Base-by-base conservation (phyloP, 1,140 invertebrate genomes). In the Chlorops oryzae region DNA sequence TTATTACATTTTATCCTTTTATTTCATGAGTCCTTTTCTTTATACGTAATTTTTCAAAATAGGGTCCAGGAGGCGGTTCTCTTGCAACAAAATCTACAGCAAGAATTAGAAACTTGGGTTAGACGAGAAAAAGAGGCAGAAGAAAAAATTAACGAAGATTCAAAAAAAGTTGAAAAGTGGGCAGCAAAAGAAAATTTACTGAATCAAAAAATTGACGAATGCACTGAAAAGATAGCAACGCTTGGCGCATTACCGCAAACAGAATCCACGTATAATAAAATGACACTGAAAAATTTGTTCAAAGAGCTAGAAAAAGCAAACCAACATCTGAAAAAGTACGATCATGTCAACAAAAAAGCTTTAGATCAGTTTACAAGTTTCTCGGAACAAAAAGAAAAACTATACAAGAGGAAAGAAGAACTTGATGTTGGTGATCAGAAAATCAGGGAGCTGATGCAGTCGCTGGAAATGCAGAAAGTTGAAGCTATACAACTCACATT, bases 341-440 rank as follows among this genome's bases (percentile, higher is more conserved):
- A 91, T 62, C 96, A 99, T 74, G 96, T 99, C 1, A 99, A 99
- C 74, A 99, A 99, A 73, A 99, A 98, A 73, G 96, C 96, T 22
- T 79, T 99, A 54, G 96, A 99, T 74, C 96, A 99, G 73, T 99
- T 98, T 74, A 86, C 98, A 60, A 96, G 92, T 61, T 99, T 98
- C 74, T 97, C 94, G 0, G 94, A 97, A 65, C 95, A 99, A 63
- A 98, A 92, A 80, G 96, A 98, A 74, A 98, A 98, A 73, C 74
- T 99, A 1, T 88, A 96, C 47, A 89, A 92, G 65, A 79, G 96
- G 54, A 98, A 98, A 73, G 92, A 96, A 61, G 96, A 99, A 74
- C 74, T 98, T 12, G 93, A 97, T 71, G 80, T 92, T 62, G 96
- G 92, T 2, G 75, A 78, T 53, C 57, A 65, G 44, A 72, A 72